Base-by-base conservation (phyloP, 1,140 invertebrate species). In the Glossosoma conforme region DNA sequence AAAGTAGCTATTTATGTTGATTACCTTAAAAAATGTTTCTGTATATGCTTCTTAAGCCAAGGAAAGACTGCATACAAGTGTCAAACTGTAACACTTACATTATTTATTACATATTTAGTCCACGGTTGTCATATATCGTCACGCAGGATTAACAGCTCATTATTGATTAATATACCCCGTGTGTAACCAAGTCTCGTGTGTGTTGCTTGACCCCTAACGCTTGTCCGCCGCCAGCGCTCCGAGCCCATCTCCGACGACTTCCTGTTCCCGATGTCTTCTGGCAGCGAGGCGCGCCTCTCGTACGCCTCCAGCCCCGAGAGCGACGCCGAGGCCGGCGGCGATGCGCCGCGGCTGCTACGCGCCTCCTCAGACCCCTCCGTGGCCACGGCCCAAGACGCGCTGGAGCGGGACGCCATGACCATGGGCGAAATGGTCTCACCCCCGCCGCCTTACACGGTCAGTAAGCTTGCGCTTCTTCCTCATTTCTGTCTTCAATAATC, bases 271-370 rank as follows among this genome's bases (percentile, higher is more conserved):
- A 95, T 97, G 91, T 91, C 91, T 57, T 91, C 89, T 72, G 70
- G 78, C 47, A 72, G 67, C 17, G 72, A 74, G 62, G 78, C 77
- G 60, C 86, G 93, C 63, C 78, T 96, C 56, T 96, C 93, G 64
- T 97, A 95, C 76, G 93, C 92, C 55, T 94, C 91, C 62, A 94
- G 91, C 64, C 92, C 92, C 58, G 93, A 97, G 76, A 93, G 89
- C 67, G 93, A 97, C 72, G 78, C 91, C 65, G 92, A 95, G 75
- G 78, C 90, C 61, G 86, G 86, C 65, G 85, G 86, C 52, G 81
- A 81, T 70, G 80, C 62, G 65, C 82, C 80, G 48, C 77, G 80
- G 63, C 77, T 85, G 61, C 79, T 87, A 58, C 90, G 92, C 65
- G 90, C 90, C 58, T 91, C 87, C 59, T 91, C 89, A 35, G 91